A percentile compares a stretch with the other conserved stretches of the same genome.
Evolutionary conservation across 2,888 invertebrate species (phyloP).

Genomic region (Lapara coniferarum): DNA sequence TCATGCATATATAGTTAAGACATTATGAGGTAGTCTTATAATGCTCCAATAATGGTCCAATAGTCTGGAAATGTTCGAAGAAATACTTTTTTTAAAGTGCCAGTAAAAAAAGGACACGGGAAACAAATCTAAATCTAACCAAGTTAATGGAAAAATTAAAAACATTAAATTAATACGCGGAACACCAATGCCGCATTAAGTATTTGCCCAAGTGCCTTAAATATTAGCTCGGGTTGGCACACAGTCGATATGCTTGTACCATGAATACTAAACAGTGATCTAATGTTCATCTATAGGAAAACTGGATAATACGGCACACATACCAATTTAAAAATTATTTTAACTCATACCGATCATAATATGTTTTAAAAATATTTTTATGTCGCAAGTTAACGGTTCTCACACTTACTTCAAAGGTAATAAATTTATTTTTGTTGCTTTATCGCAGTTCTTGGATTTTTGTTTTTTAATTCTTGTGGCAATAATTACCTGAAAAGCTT

Average conservation of each 20-base stretch:
- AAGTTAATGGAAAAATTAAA: not conserved
- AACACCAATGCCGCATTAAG: not conserved
- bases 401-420: not conserved
- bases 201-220: not conserved
- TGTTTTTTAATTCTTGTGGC: no score
- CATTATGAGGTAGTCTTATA: no score
- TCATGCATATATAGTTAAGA: no score
- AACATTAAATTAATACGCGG: not conserved
- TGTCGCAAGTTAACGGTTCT: not conserved
- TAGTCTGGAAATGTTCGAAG: no score
- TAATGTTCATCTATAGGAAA: conserved; percentile 27
- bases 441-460: no score
- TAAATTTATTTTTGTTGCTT: no score
- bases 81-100: no score
- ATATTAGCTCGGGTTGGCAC: conserved; percentile 9
- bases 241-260: not conserved
- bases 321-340: not conserved
- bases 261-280: conserved; percentile 22
- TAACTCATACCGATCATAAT: no score
- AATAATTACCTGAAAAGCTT: no score
- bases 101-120: no score
- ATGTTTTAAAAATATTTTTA: no score
- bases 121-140: not conserved
- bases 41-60: no score
- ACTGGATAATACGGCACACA: not conserved